A percentile compares a stretch with the other conserved stretches of the same genome.
These are phyloP conservation scores for Apantesis nais DNA, from an alignment of 2,888 invertebrate genomes.

Conservation along the genomic window DNA sequence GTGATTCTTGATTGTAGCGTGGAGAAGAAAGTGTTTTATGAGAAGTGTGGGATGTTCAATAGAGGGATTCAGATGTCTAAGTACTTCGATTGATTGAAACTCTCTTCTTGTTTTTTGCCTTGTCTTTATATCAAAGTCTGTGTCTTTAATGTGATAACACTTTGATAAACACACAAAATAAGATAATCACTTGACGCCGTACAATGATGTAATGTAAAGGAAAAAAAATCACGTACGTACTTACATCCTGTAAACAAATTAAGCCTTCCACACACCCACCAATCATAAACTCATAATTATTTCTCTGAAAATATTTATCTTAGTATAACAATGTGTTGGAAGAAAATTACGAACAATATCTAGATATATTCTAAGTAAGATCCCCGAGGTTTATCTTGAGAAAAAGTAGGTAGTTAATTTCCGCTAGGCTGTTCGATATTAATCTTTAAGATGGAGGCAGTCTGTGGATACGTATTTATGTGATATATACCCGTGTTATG, in stretches of 20 bases:
- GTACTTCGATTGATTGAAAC: too few species aligned
- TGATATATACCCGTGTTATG: constrained; percentile 7
- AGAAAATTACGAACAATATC: constrained; percentile 11
- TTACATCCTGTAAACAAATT: neutral
- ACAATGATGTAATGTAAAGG: neutral
- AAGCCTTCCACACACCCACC: neutral
- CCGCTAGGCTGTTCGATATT: constrained; percentile 13
- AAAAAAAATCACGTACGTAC: neutral
- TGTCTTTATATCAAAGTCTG: too few species aligned
- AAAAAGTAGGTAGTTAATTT: constrained; percentile 16
- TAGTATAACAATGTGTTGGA: neutral
- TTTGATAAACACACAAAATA: too few species aligned
- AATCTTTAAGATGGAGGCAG: constrained; percentile 9
- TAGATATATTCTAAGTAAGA: constrained; percentile 1
- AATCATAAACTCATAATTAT: constrained; percentile 4
- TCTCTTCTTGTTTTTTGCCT: too few species aligned
- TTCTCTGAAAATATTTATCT: constrained; percentile 1
- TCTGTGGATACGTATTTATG: neutral
- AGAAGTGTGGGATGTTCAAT: too few species aligned
- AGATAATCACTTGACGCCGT: neutral
- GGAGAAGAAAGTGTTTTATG: too few species aligned
- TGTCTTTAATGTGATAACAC: too few species aligned
- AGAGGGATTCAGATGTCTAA: too few species aligned
- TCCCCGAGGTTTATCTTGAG: constrained; percentile 10
- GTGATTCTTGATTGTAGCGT: too few species aligned